These are phyloP conservation scores for Eupithecia subfuscata DNA, from an alignment of 2,888 invertebrate genomes.

Conservation along the genomic window DNA sequence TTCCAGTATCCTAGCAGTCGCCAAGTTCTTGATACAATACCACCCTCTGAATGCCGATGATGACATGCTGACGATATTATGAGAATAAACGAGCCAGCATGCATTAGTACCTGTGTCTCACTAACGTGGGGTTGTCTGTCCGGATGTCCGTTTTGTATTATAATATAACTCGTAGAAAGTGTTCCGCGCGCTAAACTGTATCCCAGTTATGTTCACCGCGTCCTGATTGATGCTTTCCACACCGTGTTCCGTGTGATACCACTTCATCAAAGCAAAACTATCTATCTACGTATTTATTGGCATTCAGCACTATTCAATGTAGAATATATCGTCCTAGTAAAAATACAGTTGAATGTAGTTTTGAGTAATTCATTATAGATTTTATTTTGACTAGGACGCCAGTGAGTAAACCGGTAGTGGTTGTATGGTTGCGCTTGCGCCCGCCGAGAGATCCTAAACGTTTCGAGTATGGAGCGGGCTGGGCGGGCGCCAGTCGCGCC, in stretches of 20 bases:
- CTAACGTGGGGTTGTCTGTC: background rate
- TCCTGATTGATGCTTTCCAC: constrained; percentile 52
- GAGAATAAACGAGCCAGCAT: background rate
- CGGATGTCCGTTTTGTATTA: background rate
- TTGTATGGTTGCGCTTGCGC: constrained; percentile 53
- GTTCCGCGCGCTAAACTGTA: background rate
- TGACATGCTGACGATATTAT: background rate
- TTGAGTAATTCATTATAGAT: constrained; percentile 28
- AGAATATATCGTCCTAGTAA: constrained; percentile 35
- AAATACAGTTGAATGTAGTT: constrained; percentile 32
- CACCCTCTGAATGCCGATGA: constrained; percentile 1
- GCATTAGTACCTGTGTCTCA: background rate
- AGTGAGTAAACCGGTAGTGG: constrained; percentile 28
- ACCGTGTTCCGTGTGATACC: constrained; percentile 45
- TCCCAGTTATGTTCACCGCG: constrained; percentile 36
- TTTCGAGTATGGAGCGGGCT: constrained; percentile 35
- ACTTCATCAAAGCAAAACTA: constrained; percentile 42
- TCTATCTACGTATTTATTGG: constrained; percentile 36
- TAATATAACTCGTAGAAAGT: background rate
- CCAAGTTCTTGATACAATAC: background rate
- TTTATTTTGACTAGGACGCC: constrained; percentile 23
- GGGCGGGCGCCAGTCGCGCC: constrained; percentile 42
- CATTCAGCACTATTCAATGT: constrained; percentile 42
- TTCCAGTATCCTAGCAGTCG: background rate
- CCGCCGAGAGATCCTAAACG: constrained; percentile 45